Base-by-base conservation (phyloP, 53 echinoderm and acorn worm genomes). In the Stichopus horrens region DNA sequence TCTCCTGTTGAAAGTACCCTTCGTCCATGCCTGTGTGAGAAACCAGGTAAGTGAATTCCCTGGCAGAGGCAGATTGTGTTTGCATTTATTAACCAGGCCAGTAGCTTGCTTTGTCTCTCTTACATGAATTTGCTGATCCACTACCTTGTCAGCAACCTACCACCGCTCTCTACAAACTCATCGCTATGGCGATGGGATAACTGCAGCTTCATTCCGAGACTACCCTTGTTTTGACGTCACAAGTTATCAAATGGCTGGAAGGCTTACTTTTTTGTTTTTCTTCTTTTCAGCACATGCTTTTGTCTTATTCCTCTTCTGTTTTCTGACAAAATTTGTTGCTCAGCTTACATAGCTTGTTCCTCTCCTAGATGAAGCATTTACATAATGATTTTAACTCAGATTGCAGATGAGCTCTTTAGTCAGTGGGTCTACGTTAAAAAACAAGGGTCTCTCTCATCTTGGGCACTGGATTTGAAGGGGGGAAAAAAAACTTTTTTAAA, bases 141-240 rank as follows among this genome's bases (percentile, higher is more conserved):
- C 79, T 19, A 79, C 79, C 79, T 79, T 79, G 79, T 19, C 53
- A 19, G 55, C 53, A 54, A 52, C 53, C 79, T 37, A 79, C 79
- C 55, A 18, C 79, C 14, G 54, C 79, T 79, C 79, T 79, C 55
- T 19, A 79, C 14, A 79, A 79, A 37, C 37, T 37, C 37, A 37
- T 37, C 37, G 79, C 53, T 52, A 53, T 53, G 53, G 79, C 55
- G 14, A 79, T 63, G 16, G 63, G 63, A 79, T 51, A 79, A 79
- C 51, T 79, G 53, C 19, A 52, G 79, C 53, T 54, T 52, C 79
- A 52, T 55, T n/a, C 16, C 18, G 54, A 79, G 79, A 79, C 79
- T 79, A 79, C 52, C 18, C 55, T 79, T 54, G 79, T 55, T 79
- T 79, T 79, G 79, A 79, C 79, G 79, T 79, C 79, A 79, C 79